Base-by-base conservation (phyloP, 2,113 vertebrate genomes). In the Procavia capensis region DNA sequence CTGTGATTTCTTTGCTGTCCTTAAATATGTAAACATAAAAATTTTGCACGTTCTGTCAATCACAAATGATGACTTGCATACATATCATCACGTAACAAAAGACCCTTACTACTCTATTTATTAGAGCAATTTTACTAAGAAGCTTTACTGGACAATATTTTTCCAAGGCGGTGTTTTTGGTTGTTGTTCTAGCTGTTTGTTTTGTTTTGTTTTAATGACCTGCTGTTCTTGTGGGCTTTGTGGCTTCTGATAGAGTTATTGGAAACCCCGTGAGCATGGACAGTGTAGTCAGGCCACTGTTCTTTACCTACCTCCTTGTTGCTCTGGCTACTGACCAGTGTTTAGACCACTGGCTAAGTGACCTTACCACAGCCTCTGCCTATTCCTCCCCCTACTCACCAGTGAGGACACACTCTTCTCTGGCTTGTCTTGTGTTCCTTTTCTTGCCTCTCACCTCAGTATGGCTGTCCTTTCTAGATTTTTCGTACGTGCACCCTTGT, bases 401-500 rank as follows among this genome's bases (percentile, higher is more conserved):
- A 22, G 47, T 14, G 54, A 3, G 29, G 45, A 45, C 54, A 54
- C 25, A 13, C 31, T 16, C 2, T 61, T 16, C 82, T 14, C 5
- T 34, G 6, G 43, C 50, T 75, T 57, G 41, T 25, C n/a, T 11
- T 16, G 0, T 5, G 50, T 45, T 6, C 6, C 25, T 59, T 10
- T 1, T 5, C 17, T 20, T 50, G 1, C 27, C 16, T 76, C 39
- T 36, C 7, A 24, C n/a, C 1, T 61, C 16, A 25, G 61, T n/a
- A n/a, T 17, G 20, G 24, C 43, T 17, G 63, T 22, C n/a, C 50
- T 66, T 41, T 5, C 24, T 25, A 9, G 31, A 31, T 50, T 20
- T 9, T 24, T n/a, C n/a, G 34, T 24, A 34, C 16, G 4, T 1
- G 1, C 41, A 36, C 34, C 50, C 43, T 29, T 11, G 0, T 8